These are phyloP conservation scores for Yponomeuta sedellus DNA, from an alignment of 2,888 invertebrate genomes.

Conservation along the genomic window DNA sequence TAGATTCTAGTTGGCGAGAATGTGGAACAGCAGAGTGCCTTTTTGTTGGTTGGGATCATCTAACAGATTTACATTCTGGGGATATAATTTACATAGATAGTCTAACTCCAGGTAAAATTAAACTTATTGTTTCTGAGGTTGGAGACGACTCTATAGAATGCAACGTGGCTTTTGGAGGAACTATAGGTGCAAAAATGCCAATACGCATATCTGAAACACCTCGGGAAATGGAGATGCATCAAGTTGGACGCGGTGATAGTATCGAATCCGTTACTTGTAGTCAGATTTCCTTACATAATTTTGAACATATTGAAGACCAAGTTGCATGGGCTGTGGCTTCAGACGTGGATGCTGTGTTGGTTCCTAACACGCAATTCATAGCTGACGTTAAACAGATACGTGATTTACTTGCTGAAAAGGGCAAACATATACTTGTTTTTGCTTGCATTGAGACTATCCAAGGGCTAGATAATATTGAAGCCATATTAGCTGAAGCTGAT, in stretches of 20 bases:
- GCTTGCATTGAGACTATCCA: constrained; percentile 54
- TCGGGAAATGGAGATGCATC: constrained; percentile 50
- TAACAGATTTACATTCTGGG: constrained; percentile 65
- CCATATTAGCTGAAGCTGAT: constrained; percentile 85
- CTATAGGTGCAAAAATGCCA: constrained; percentile 66
- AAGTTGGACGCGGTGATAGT: constrained; percentile 57
- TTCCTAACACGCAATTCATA: constrained; percentile 47
- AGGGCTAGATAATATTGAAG: constrained; percentile 77
- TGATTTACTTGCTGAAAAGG: constrained; percentile 50
- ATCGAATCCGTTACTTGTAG: constrained; percentile 48
- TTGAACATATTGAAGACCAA: constrained; percentile 78
- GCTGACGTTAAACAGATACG: constrained; percentile 49
- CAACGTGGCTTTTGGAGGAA: constrained; percentile 69
- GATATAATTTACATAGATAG: constrained; percentile 70
- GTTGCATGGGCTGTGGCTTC: constrained; percentile 60
- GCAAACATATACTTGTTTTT: constrained; percentile 61
- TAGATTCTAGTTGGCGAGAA: constrained; percentile 70
- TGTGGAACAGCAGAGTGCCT: constrained; percentile 73
- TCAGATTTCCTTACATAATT: constrained; percentile 83
- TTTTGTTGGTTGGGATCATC: constrained; percentile 70
- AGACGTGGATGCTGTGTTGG: constrained; percentile 60
- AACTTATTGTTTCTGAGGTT: constrained; percentile 48
- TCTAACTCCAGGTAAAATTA: constrained; percentile 50
- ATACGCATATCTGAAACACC: constrained; percentile 73
- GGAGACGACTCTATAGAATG: constrained; percentile 71